Evolutionary conservation across 2,888 invertebrate genomes (phyloP).

Genomic region (Morpho helenor): DNA sequence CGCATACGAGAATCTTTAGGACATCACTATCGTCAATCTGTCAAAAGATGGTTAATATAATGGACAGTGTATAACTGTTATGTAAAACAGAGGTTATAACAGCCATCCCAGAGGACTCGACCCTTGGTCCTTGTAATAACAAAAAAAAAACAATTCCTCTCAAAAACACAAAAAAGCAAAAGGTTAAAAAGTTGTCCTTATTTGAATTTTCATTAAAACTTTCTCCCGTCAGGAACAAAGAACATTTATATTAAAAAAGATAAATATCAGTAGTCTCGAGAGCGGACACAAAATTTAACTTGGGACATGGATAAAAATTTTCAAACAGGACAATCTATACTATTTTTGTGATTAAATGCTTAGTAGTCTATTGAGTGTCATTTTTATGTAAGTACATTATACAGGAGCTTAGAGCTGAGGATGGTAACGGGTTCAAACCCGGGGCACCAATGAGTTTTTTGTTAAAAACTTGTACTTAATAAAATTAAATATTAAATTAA

Average conservation of each 20-base stretch:
- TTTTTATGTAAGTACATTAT: too few species aligned
- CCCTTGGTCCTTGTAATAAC: constrained; percentile 53
- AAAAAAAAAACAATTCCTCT: constrained; percentile 52
- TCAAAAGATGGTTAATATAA: too few species aligned
- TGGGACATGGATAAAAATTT: constrained; percentile 44
- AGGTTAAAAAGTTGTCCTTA: constrained; percentile 72
- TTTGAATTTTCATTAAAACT: constrained; percentile 76
- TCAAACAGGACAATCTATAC: constrained; percentile 36
- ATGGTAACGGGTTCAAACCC: too few species aligned
- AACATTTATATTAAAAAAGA: constrained; percentile 80
- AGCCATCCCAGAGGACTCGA: constrained; percentile 23
- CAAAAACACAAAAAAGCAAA: constrained; percentile 58
- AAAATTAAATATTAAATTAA: too few species aligned
- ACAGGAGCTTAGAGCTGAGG: too few species aligned
- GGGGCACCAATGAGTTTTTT: too few species aligned
- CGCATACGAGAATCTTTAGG: too few species aligned
- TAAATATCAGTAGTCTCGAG: constrained; percentile 78
- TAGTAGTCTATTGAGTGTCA: too few species aligned
- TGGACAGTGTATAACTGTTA: constrained; percentile 13
- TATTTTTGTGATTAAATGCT: neutral
- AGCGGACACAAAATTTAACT: constrained; percentile 72
- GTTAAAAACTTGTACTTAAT: too few species aligned
- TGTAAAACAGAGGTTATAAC: constrained; percentile 18
- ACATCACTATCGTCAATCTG: too few species aligned
- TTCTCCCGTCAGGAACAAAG: constrained; percentile 77